Percentiles rank a stretch among this genome's conserved stretches.
Conservation (phyloP, 2,797 vertebrate species). For the Esox masquinongy region DNA sequence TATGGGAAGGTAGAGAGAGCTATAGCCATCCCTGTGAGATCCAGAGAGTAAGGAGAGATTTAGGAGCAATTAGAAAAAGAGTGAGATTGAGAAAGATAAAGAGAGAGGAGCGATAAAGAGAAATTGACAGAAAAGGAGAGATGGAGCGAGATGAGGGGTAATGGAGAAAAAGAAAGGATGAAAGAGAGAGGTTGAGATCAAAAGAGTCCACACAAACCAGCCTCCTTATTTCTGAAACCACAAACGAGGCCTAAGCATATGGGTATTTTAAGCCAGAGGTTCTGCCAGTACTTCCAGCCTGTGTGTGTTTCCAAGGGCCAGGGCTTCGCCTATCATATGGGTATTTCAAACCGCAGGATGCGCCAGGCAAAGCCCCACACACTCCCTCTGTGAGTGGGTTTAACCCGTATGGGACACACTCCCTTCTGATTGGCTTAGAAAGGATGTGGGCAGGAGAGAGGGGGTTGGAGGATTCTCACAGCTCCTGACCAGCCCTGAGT, state of each 20-base stretch:
- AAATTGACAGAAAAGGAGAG: not conserved
- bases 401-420: conserved; percentile 36
- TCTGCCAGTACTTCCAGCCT: conserved; percentile 34
- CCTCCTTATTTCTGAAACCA: not conserved
- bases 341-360: conserved; percentile 35
- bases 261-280: conserved; percentile 40
- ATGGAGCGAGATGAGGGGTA: not conserved
- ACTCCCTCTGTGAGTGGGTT: conserved; percentile 54
- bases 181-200: not conserved
- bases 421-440: conserved; percentile 51
- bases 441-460: conserved; percentile 46
- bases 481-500: conserved; percentile 57
- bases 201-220: not conserved
- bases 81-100: too few relatives aligned
- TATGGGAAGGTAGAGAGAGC: not conserved
- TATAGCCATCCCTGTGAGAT: not conserved
- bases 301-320: not conserved
- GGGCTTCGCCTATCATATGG: conserved; percentile 36
- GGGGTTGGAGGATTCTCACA: conserved; percentile 53
- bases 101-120: not conserved
- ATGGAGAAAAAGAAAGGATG: not conserved
- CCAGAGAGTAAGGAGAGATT: too few relatives aligned
- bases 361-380: conserved; percentile 47
- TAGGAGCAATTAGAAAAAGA: too few relatives aligned
- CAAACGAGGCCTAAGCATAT: conserved; percentile 30